A percentile compares a stretch with the other conserved stretches of the same genome.
phyloP scores from a whole-genome alignment of 2,888 invertebrate genomes.

The Teleogryllus oceanicus region DNA sequence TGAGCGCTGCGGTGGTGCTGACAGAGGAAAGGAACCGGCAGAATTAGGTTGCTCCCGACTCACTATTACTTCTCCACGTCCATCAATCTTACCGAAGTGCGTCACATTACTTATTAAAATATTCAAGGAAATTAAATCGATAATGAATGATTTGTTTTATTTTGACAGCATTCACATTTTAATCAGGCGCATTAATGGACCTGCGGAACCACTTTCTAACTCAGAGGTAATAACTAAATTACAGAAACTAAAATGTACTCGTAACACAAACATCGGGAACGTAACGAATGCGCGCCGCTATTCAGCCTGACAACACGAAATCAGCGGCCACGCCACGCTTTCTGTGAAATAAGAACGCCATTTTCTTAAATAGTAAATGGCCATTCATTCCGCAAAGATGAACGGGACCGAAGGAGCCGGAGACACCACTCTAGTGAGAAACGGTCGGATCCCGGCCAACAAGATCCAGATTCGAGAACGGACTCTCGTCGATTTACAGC shows the following conservation, averaged over 20 bases:
- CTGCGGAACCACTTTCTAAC: neutral
- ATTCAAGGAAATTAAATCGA: neutral
- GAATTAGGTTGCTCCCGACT: neutral
- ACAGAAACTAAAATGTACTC: neutral
- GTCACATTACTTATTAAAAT: neutral
- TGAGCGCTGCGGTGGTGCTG: too few species aligned
- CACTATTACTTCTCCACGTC: conserved; percentile 1
- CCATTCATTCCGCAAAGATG: too few species aligned
- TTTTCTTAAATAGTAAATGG: too few species aligned
- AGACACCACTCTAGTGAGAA: neutral
- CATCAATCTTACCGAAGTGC: neutral
- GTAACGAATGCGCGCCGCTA: too few species aligned
- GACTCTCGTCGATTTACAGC: neutral
- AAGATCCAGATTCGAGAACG: neutral
- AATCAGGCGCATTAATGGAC: neutral
- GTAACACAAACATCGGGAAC: neutral
- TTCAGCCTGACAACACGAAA: too few species aligned
- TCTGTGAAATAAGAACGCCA: too few species aligned
- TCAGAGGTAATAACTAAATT: conserved; percentile 6
- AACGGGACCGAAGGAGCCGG: neutral
- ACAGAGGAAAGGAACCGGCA: too few species aligned
- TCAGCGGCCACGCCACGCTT: too few species aligned
- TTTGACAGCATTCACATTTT: neutral
- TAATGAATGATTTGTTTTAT: neutral
- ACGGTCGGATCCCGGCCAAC: neutral